Percentiles rank a stretch among this genome's conserved stretches.
Evolutionary conservation across 2,888 invertebrate species (phyloP).

Genomic region (Hypercompe scribonia): DNA sequence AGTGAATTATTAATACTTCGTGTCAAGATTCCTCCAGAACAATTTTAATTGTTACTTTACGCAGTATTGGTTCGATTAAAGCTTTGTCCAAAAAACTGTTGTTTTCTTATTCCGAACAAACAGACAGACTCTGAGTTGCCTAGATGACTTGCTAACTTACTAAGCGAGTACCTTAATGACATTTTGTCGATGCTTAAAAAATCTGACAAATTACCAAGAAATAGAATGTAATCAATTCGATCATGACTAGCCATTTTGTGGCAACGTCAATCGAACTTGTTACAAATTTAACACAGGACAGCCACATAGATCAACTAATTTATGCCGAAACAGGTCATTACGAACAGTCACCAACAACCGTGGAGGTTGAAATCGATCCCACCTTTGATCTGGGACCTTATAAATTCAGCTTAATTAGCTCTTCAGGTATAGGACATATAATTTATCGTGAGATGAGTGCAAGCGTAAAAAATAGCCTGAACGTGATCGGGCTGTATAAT

Average conservation of each 20-base stretch:
- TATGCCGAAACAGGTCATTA: constrained; percentile 44
- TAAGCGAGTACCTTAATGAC: constrained; percentile 25
- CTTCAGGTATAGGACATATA: constrained; percentile 54
- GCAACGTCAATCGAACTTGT: constrained; percentile 29
- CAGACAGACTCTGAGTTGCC: background rate
- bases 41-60: constrained; percentile 27
- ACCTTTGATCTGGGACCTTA: constrained; percentile 52
- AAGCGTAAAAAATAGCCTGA: constrained; percentile 47
- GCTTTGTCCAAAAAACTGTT: background rate
- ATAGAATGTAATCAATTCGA: constrained; percentile 20
- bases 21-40: constrained; percentile 20
- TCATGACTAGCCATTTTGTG: constrained; percentile 37
- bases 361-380: constrained; percentile 41
- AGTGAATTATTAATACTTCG: constrained; percentile 28
- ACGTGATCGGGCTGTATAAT: constrained; percentile 47
- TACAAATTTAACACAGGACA: constrained; percentile 27
- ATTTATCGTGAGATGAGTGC: constrained; percentile 54
- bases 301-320: constrained; percentile 42
- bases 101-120: background rate
- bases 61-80: background rate
- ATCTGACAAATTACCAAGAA: constrained; percentile 34
- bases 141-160: constrained; percentile 32
- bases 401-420: constrained; percentile 54
- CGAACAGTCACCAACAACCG: constrained; percentile 43
- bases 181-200: constrained; percentile 15